Percentiles rank a stretch among this genome's conserved stretches.
Conservation (phyloP, 2,797 vertebrate genomes). For the Danio albolineatus region DNA sequence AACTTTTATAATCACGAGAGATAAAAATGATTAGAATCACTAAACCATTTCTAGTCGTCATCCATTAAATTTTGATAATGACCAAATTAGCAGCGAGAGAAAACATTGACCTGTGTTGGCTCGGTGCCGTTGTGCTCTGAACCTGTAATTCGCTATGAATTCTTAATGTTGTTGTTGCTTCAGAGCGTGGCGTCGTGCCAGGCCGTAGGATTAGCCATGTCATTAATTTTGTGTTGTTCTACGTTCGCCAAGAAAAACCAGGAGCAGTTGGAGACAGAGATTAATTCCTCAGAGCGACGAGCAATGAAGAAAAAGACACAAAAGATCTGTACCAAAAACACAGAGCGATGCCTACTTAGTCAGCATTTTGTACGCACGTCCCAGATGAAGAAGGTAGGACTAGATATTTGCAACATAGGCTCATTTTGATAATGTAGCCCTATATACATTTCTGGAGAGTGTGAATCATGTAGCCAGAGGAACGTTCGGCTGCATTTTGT, state of each 20-base stretch:
- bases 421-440: too few relatives aligned
- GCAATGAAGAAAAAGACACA: not conserved
- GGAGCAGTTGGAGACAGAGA: constrained; percentile 27
- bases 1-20: constrained; percentile 58
- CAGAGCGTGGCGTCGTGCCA: constrained; percentile 37
- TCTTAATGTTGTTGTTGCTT: constrained; percentile 31
- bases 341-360: not conserved
- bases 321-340: not conserved
- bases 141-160: constrained; percentile 31
- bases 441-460: too few relatives aligned
- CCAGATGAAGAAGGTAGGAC: not conserved
- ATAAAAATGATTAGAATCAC: constrained; percentile 49
- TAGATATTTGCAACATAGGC: too few relatives aligned
- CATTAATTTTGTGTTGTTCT: constrained; percentile 53
- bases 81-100: constrained; percentile 47
- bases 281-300: constrained; percentile 28
- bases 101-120: constrained; percentile 19
- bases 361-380: not conserved
- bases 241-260: constrained; percentile 46
- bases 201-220: constrained; percentile 43
- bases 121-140: not conserved
- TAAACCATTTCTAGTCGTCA: constrained; percentile 47
- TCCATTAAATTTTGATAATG: constrained; percentile 4
- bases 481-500: too few relatives aligned
- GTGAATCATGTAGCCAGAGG: too few relatives aligned